phyloP scores from a whole-genome alignment of 2,888 invertebrate genomes.

The Aethes cnicana region DNA sequence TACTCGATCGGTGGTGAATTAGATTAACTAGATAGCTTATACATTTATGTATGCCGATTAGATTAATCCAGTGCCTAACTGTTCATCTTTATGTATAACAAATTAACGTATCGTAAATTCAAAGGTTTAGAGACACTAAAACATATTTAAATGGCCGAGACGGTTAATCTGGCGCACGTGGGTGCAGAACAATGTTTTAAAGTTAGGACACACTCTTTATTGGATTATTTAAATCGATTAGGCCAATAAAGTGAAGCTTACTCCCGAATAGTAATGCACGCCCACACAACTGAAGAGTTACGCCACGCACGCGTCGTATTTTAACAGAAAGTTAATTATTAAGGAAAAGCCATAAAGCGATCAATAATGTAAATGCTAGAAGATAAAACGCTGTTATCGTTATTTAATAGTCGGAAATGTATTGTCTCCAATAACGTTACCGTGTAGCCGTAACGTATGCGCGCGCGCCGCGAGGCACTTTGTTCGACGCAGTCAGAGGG shows the following conservation, averaged over 20 bases:
- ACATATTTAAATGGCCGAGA: not conserved
- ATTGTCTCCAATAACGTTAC: slow-evolving; percentile 21
- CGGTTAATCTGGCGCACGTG: not conserved
- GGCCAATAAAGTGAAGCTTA: slow-evolving; percentile 14
- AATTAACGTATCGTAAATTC: no score
- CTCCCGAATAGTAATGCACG: slow-evolving; percentile 25
- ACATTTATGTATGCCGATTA: no score
- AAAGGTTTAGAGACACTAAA: no score
- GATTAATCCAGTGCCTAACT: no score
- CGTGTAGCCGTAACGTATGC: slow-evolving; percentile 12
- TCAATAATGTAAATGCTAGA: slow-evolving; percentile 6
- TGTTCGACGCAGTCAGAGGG: slow-evolving; percentile 4
- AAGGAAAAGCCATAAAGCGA: slow-evolving; percentile 24
- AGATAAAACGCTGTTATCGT: slow-evolving; percentile 23
- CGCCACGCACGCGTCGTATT: slow-evolving; percentile 30
- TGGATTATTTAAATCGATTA: slow-evolving; percentile 28
- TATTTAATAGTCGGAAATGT: slow-evolving; percentile 19
- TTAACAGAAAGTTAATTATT: slow-evolving; percentile 24
- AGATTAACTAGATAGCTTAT: no score
- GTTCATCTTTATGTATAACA: no score
- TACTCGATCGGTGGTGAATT: no score
- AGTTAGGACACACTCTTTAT: slow-evolving; percentile 8
- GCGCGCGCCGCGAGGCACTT: slow-evolving; percentile 8
- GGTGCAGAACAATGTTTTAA: slow-evolving; percentile 22
- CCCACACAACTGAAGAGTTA: slow-evolving; percentile 38